Conservation (phyloP, 1,140 invertebrate species). For the Hestina assimilis region DNA sequence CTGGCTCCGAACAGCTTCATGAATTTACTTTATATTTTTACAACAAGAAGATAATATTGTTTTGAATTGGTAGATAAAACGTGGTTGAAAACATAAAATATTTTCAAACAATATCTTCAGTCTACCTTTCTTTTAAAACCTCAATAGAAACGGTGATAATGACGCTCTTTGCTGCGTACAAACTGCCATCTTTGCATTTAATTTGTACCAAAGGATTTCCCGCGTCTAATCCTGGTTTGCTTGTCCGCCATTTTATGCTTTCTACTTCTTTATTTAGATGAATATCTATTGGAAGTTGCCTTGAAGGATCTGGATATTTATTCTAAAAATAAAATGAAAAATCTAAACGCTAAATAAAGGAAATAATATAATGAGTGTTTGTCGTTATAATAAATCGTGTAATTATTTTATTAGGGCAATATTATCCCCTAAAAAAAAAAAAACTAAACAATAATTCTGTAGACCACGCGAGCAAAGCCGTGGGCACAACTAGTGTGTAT, state of each 20-base stretch:
- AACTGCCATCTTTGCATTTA: constrained; percentile 80
- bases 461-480: too few relatives aligned
- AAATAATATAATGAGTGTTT: not conserved
- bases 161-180: constrained; percentile 81
- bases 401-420: too few relatives aligned
- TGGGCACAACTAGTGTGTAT: too few relatives aligned
- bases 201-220: constrained; percentile 67
- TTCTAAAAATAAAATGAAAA: constrained; percentile 49
- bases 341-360: not conserved
- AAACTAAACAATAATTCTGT: too few relatives aligned
- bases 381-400: too few relatives aligned
- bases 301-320: constrained; percentile 60
- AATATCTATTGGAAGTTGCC: constrained; percentile 60
- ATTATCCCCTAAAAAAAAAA: too few relatives aligned
- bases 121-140: constrained; percentile 81
- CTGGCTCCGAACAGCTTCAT: too few relatives aligned
- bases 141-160: constrained; percentile 85
- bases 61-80: too few relatives aligned
- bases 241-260: constrained; percentile 61
- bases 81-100: too few relatives aligned
- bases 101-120: not conserved
- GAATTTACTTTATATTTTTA: too few relatives aligned
- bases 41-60: too few relatives aligned
- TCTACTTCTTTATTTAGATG: constrained; percentile 69
- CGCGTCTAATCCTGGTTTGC: constrained; percentile 34